Percentiles rank a stretch among this genome's conserved stretches.
These are phyloP conservation scores for Meloidogyne hapla DNA, from an alignment of 1,140 invertebrate genomes.

Conservation along the genomic window DNA sequence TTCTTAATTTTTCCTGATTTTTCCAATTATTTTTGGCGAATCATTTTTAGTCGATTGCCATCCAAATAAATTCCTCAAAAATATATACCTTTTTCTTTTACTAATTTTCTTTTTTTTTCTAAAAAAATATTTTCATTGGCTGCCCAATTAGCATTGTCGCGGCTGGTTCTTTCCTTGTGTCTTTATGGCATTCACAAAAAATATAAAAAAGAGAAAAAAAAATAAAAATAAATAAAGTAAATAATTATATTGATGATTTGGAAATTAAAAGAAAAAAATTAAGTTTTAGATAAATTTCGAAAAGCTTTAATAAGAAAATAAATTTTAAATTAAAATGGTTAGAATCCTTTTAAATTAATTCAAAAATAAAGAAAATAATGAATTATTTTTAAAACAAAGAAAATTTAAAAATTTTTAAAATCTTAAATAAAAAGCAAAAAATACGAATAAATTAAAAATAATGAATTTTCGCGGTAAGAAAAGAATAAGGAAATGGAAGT, in stretches of 20 bases:
- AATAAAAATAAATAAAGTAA: no score
- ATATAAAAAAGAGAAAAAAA: no score
- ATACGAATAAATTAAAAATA: not conserved
- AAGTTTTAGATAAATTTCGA: no score
- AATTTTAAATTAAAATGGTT: no score
- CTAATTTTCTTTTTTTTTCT: not conserved
- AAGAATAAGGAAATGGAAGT: not conserved
- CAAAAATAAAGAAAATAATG: no score
- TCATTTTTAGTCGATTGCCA: not conserved
- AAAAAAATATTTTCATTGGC: constrained; percentile 9
- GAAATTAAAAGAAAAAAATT: no score
- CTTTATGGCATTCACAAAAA: no score
- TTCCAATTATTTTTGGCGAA: not conserved
- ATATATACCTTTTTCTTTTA: not conserved
- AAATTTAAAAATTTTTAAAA: not conserved
- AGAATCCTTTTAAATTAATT: no score
- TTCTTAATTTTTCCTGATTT: constrained; percentile 16
- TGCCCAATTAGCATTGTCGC: not conserved
- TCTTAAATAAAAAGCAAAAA: not conserved
- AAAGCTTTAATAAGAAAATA: no score
- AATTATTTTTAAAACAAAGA: not conserved
- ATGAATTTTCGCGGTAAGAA: not conserved
- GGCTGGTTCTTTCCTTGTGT: not conserved
- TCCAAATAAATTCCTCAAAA: not conserved
- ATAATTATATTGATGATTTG: no score